These are phyloP conservation scores for Myotis planiceps DNA, from an alignment of 2,797 vertebrate species.

Conservation along the genomic window DNA sequence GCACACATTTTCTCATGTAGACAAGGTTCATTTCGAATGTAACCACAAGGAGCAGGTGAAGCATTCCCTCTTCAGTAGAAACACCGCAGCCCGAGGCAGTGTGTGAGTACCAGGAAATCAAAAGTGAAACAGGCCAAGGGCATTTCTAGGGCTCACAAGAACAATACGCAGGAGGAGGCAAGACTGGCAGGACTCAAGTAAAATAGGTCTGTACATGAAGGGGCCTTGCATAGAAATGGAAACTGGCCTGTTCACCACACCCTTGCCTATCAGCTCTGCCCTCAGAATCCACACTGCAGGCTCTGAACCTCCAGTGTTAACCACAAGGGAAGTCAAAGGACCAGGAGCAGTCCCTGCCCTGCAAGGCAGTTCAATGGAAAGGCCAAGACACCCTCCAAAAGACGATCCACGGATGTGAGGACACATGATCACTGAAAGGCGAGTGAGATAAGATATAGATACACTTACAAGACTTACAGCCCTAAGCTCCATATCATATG, in stretches of 20 bases:
- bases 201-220: not conserved
- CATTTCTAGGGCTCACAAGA: not conserved
- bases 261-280: not conserved
- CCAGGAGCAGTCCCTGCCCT: not conserved
- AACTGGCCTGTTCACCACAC: not conserved
- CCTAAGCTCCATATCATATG: not conserved
- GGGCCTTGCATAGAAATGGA: not conserved
- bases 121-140: constrained; percentile 38
- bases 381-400: not conserved
- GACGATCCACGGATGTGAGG: not conserved
- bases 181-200: not conserved
- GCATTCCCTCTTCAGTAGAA: not conserved
- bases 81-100: not conserved
- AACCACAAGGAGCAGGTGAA: not conserved
- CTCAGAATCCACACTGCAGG: not conserved
- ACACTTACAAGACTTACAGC: too few species aligned
- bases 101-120: not conserved
- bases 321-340: not conserved
- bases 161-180: not conserved
- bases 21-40: not conserved
- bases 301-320: not conserved
- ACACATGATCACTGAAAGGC: fast-evolving
- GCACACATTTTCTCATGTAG: not conserved
- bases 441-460: not conserved
- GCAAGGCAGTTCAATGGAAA: not conserved